phyloP scores from a whole-genome alignment of 2,888 invertebrate genomes.

The Emesis furor region DNA sequence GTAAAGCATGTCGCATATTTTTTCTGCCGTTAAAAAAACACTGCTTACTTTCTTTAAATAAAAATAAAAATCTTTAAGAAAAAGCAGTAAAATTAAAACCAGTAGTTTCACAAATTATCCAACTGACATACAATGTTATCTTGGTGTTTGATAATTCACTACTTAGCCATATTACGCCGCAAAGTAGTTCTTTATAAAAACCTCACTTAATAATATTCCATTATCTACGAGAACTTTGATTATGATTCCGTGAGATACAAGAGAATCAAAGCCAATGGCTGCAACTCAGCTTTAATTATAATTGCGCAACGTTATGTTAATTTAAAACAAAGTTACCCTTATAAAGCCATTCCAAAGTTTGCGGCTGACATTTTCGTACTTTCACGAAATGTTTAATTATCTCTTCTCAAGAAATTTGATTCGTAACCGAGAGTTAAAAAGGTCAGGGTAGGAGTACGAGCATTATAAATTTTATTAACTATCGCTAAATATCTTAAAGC shows the following conservation, averaged over 20 bases:
- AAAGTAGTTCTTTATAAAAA: too few species aligned
- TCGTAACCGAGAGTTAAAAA: neutral
- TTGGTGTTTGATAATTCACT: too few species aligned
- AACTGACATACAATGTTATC: too few species aligned
- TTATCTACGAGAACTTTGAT: neutral
- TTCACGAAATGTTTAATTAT: slow-evolving; percentile 10
- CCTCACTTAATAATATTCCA: neutral
- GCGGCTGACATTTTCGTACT: slow-evolving; percentile 3
- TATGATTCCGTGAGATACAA: neutral
- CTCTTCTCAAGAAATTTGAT: neutral
- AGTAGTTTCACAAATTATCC: too few species aligned
- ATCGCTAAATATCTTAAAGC: neutral
- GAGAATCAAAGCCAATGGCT: slow-evolving; percentile 1
- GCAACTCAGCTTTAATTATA: slow-evolving; percentile 2
- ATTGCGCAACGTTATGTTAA: slow-evolving; percentile 10
- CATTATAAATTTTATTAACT: neutral
- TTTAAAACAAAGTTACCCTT: slow-evolving; percentile 12
- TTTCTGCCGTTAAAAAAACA: too few species aligned
- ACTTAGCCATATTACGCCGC: too few species aligned
- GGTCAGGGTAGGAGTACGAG: neutral
- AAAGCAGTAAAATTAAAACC: too few species aligned
- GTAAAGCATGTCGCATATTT: too few species aligned
- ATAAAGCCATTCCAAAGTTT: slow-evolving; percentile 16
- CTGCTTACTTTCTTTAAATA: too few species aligned
- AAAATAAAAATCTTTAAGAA: too few species aligned